These are phyloP conservation scores for Dendrocopos noguchii DNA, from an alignment of 2,113 vertebrate genomes.

Conservation along the genomic window DNA sequence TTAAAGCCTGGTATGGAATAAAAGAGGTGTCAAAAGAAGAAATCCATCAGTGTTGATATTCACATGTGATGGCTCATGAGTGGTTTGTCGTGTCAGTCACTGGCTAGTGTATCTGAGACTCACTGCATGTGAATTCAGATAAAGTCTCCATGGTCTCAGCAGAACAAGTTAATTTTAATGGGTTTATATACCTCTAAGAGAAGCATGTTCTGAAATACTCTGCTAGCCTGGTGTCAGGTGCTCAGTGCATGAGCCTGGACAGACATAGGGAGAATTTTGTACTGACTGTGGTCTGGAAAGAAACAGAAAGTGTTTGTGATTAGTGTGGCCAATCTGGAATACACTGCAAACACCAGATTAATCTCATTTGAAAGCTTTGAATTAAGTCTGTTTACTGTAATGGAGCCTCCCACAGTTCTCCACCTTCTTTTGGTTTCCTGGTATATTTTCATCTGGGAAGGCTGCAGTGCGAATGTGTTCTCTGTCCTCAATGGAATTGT, in stretches of 20 bases:
- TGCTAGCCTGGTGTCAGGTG: not conserved
- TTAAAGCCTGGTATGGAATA: not conserved
- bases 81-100: not conserved
- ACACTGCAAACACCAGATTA: not conserved
- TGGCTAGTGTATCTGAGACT: not conserved
- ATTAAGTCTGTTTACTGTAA: constrained; percentile 34
- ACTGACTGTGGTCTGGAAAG: not conserved
- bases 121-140: not conserved
- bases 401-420: constrained; percentile 31
- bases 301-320: not conserved
- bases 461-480: not conserved
- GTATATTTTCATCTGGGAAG: constrained; percentile 30
- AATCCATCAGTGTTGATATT: not conserved
- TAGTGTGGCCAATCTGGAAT: not conserved
- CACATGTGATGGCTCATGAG: not conserved
- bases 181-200: not conserved
- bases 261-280: not conserved
- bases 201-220: not conserved
- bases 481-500: not conserved
- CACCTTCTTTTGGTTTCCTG: constrained; percentile 55
- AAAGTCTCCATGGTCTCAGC: not conserved
- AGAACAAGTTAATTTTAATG: not conserved
- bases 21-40: not conserved
- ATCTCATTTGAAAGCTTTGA: constrained; percentile 53
- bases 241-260: not conserved